phyloP scores from a whole-genome alignment of 1,140 invertebrate genomes.

The Macrobrachium rosenbergii region DNA sequence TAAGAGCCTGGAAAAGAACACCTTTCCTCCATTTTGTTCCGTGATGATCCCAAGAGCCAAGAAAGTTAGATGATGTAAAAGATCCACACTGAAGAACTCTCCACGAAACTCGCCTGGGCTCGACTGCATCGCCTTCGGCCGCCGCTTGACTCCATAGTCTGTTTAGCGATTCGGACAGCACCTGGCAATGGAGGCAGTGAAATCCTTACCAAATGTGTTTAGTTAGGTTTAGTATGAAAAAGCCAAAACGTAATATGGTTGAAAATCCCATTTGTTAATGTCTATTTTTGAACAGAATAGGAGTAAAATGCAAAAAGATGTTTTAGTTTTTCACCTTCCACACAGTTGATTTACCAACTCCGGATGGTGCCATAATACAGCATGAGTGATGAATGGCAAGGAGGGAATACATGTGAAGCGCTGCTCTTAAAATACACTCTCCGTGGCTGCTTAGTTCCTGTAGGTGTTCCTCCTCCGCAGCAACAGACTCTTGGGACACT shows the following conservation, averaged over 20 bases:
- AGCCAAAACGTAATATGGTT: not conserved
- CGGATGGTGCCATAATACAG: constrained; percentile 41
- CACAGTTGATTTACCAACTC: constrained; percentile 47
- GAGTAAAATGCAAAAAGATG: no score
- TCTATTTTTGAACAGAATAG: no score
- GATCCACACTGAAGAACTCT: constrained; percentile 43
- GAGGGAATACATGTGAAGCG: constrained; percentile 38
- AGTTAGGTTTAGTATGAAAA: not conserved
- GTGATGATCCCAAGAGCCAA: constrained; percentile 38
- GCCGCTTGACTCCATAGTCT: constrained; percentile 16
- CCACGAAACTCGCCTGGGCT: constrained; percentile 8
- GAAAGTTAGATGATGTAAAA: constrained; percentile 37
- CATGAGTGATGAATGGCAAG: constrained; percentile 39
- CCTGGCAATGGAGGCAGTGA: not conserved
- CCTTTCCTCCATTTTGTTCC: constrained; percentile 36
- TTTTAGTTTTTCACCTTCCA: constrained; percentile 34
- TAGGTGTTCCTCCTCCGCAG: not conserved
- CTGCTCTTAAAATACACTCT: constrained; percentile 16
- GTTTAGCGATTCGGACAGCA: constrained; percentile 37
- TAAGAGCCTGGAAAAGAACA: constrained; percentile 26
- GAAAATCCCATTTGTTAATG: no score
- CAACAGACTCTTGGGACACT: not conserved
- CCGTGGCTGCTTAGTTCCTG: constrained; percentile 36
- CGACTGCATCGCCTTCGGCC: no score
- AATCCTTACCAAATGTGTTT: not conserved